Percentiles rank a stretch among this genome's conserved stretches.
Evolutionary conservation across 2,797 vertebrate genomes (phyloP).

Genomic region (Micrastur ruficollis): DNA sequence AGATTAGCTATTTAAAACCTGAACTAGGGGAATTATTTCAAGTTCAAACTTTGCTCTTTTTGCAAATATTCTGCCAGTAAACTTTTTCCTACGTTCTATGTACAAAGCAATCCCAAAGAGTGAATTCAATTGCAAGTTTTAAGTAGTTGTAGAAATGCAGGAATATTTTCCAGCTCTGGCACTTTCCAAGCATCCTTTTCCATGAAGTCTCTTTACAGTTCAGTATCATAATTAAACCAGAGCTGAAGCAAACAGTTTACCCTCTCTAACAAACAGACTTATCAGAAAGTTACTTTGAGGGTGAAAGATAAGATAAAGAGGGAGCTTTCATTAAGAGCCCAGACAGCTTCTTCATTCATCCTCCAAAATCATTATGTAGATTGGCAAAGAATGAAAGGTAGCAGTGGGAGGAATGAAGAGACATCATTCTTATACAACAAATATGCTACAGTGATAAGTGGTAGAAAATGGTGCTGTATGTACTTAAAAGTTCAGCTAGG

Average conservation of each 20-base stretch:
- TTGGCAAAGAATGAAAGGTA: conserved; percentile 39
- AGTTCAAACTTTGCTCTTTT: neutral
- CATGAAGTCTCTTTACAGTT: neutral
- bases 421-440: conserved; percentile 46
- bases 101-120: neutral
- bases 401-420: conserved; percentile 42
- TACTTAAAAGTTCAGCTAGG: neutral
- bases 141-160: neutral
- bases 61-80: neutral
- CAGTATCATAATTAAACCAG: neutral
- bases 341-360: conserved; percentile 1
- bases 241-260: neutral
- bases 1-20: neutral
- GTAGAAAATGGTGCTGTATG: neutral
- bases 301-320: conserved; percentile 9
- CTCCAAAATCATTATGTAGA: conserved; percentile 6
- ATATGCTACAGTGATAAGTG: neutral
- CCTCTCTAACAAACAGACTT: neutral
- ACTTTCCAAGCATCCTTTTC: neutral
- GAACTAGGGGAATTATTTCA: neutral
- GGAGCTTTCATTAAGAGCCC: neutral
- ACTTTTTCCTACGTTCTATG: neutral
- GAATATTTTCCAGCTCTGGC: neutral
- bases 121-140: neutral
- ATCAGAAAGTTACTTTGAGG: conserved; percentile 22